Conservation (phyloP, 2,797 vertebrate genomes). For the Sebastes trivittatus region DNA sequence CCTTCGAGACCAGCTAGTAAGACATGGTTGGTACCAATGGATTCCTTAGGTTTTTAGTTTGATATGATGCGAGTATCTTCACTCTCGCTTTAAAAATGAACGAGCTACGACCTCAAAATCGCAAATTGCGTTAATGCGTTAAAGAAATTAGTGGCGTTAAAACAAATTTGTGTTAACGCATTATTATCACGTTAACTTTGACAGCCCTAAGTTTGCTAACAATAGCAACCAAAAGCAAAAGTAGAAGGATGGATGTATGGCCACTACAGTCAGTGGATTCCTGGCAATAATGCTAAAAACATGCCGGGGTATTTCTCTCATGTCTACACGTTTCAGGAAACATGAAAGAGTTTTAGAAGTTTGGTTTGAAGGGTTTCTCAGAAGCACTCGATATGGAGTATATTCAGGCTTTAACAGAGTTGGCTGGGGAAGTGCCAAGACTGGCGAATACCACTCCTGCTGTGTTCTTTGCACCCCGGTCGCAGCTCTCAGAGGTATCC, state of each 20-base stretch:
- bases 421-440: slow-evolving; percentile 62
- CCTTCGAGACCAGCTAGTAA: fast-evolving
- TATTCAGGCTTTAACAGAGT: slow-evolving; percentile 47
- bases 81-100: no score
- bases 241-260: neutral
- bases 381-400: slow-evolving; percentile 30
- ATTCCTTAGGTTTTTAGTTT: no score
- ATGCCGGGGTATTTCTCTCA: neutral
- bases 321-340: neutral
- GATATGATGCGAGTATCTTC: no score
- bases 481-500: slow-evolving; percentile 76
- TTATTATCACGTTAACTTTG: no score
- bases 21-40: no score
- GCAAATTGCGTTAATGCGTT: no score
- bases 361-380: slow-evolving; percentile 10
- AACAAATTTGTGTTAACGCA: no score
- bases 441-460: slow-evolving; percentile 69
- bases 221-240: neutral
- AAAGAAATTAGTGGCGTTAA: no score
- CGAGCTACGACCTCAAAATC: fast-evolving
- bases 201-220: neutral
- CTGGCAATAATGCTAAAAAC: neutral
- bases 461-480: slow-evolving; percentile 79
- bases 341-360: slow-evolving; percentile 13
- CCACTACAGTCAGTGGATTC: no score